Evolutionary conservation across 2,113 vertebrate genomes (phyloP).

Genomic region (Dendropsophus ebraccatus): DNA sequence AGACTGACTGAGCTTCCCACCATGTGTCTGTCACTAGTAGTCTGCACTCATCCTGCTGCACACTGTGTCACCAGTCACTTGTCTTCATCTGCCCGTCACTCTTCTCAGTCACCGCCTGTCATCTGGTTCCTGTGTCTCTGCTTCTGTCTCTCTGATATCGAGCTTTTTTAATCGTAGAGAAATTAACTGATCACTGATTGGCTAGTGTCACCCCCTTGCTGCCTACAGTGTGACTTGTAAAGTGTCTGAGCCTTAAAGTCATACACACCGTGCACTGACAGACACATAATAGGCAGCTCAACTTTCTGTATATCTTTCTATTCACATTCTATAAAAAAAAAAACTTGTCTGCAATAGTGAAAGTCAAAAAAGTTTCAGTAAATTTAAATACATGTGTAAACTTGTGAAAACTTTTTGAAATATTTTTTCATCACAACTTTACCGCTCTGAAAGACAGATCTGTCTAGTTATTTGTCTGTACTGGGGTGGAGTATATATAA

Average conservation of each 20-base stretch:
- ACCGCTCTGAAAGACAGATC: not conserved
- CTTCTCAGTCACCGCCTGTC: conserved; percentile 12
- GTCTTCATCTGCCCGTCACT: conserved; percentile 60
- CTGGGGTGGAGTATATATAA: not conserved
- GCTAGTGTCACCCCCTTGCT: conserved; percentile 1
- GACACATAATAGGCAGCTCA: not conserved
- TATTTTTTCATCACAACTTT: not conserved
- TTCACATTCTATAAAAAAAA: not conserved
- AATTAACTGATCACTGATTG: conserved; percentile 35
- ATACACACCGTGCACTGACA: not conserved
- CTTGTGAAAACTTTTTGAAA: not conserved
- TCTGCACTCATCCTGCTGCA: not conserved
- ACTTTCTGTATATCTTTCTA: not conserved
- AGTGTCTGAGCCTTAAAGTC: conserved; percentile 4
- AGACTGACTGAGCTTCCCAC: conserved; percentile 7
- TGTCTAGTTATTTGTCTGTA: not conserved
- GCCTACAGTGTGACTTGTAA: conserved; percentile 22
- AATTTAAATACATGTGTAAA: not conserved
- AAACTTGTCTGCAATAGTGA: not conserved
- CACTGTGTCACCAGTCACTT: conserved; percentile 25
- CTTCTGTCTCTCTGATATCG: not conserved
- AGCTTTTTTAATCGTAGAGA: not conserved
- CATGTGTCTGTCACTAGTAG: conserved; percentile 49
- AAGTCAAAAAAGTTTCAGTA: not conserved
- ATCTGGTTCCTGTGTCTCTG: conserved; percentile 11